Percentiles rank a stretch among this genome's conserved stretches.
phyloP scores from a whole-genome alignment of 2,888 invertebrate genomes.

The Mechanitis mazaeus region DNA sequence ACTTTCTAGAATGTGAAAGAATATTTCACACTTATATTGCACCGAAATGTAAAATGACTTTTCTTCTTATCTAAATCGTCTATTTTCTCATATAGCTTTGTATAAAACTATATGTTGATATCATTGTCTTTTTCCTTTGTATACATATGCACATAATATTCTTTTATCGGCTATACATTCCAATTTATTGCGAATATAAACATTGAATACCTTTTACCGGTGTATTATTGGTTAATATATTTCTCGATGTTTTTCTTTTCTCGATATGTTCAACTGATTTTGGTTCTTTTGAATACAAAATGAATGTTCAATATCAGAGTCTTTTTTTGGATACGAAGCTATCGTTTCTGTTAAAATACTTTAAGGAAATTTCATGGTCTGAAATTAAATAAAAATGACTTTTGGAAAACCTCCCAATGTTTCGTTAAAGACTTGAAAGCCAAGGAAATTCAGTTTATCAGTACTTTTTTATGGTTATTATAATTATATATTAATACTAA shows the following conservation, averaged over 20 bases:
- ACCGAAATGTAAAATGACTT: slow-evolving; percentile 42
- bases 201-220: slow-evolving; percentile 12
- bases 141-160: slow-evolving; percentile 18
- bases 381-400: not conserved
- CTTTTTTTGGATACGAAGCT: slow-evolving; percentile 33
- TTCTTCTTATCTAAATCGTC: slow-evolving; percentile 67
- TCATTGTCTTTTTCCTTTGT: slow-evolving; percentile 33
- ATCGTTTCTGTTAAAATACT: slow-evolving; percentile 54
- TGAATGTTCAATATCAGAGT: not conserved
- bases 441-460: too few species aligned
- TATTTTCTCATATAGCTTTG: slow-evolving; percentile 43
- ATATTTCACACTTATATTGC: slow-evolving; percentile 52
- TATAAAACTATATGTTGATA: slow-evolving; percentile 35
- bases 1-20: slow-evolving; percentile 31
- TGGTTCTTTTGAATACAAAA: slow-evolving; percentile 2
- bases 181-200: slow-evolving; percentile 9
- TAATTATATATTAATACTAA: too few species aligned
- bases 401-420: slow-evolving; percentile 22
- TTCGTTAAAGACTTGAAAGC: not conserved
- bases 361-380: too few species aligned
- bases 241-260: not conserved
- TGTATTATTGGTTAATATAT: not conserved
- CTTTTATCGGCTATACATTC: slow-evolving; percentile 11
- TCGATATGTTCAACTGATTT: slow-evolving; percentile 4
- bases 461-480: too few species aligned